phyloP scores from a whole-genome alignment of 2,888 invertebrate species.

The Oscheius sp. region DNA sequence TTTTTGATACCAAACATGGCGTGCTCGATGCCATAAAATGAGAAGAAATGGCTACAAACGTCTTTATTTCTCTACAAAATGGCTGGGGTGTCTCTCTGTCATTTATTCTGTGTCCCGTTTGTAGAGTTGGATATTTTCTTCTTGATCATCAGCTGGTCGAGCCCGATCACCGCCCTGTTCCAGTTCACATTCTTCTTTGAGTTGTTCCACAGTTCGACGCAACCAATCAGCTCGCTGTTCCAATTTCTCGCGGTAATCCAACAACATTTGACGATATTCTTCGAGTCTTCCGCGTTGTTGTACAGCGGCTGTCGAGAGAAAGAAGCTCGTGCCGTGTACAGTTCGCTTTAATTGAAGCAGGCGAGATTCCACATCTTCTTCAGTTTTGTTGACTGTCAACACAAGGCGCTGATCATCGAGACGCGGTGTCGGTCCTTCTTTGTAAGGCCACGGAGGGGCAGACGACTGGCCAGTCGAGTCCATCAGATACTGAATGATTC shows the following conservation, averaged over 20 bases:
- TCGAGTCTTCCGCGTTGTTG: conserved; percentile 1
- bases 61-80: too few relatives aligned
- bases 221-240: conserved; percentile 6
- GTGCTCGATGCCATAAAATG: too few relatives aligned
- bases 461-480: not conserved
- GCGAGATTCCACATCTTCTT: conserved; percentile 16
- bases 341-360: not conserved
- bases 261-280: not conserved
- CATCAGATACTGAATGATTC: not conserved
- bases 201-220: not conserved
- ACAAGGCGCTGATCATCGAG: not conserved
- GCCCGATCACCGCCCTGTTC: too few relatives aligned
- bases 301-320: conserved; percentile 3
- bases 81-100: too few relatives aligned
- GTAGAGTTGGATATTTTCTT: too few relatives aligned
- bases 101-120: too few relatives aligned
- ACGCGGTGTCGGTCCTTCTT: conserved; percentile 1
- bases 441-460: conserved; percentile 7
- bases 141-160: too few relatives aligned
- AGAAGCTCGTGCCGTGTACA: conserved; percentile 21
- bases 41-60: too few relatives aligned
- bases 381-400: not conserved
- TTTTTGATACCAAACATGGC: too few relatives aligned
- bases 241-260: conserved; percentile 5
- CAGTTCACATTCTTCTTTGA: too few relatives aligned